Base-by-base conservation (phyloP, 2,113 vertebrate genomes). In the rat (Rattus norvegicus) region DNA sequence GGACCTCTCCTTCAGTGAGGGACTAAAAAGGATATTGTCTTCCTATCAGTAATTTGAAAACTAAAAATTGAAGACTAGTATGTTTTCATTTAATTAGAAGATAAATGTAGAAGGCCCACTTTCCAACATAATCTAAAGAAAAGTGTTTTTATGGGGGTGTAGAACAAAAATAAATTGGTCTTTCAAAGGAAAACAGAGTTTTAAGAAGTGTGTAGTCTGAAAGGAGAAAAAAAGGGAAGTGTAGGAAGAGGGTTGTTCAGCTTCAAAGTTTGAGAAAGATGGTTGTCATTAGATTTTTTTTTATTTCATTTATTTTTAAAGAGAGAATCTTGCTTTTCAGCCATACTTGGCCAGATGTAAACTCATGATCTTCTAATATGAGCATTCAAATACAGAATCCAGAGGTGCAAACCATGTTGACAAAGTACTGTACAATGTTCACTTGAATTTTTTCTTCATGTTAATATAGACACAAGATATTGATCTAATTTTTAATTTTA, bases 1-100 rank as follows among this genome's bases (percentile, higher is more conserved):
- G 12, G 49, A 92, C 97, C 88, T 95, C 39, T 28, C 91, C 96
- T 97, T 77, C 52, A 72, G 83, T 67, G 16, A 4, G 22, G 95
- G 4, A 0, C 4, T 79, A 22, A 95, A 89, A 94, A 70, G 87
- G 90, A 67, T 92, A 76, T 54, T 90, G 92, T 95, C 65, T 91
- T 93, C 93, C 95, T 75, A 95, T 95, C 14, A 70, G 16, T 85
- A 91, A 92, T 93, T 94, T 6, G 16, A 95, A 70, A 63, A 17
- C 22, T 65, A 30, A 61, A 97, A 52, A 63, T 8, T 39, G 2
- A 43, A 20, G 30, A n/a, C 19, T 36, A 61, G 93, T 89, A 24
- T 73, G 7, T 93, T 4, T 90, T 87, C 69, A 75, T 67, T 94
- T 84, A 77, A 85, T 80, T 79, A 76, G 69, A 95, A 52, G 10